Percentiles rank a stretch among this genome's conserved stretches.
Conservation (phyloP, 1,140 invertebrate species). For the Fopius arisanus region DNA sequence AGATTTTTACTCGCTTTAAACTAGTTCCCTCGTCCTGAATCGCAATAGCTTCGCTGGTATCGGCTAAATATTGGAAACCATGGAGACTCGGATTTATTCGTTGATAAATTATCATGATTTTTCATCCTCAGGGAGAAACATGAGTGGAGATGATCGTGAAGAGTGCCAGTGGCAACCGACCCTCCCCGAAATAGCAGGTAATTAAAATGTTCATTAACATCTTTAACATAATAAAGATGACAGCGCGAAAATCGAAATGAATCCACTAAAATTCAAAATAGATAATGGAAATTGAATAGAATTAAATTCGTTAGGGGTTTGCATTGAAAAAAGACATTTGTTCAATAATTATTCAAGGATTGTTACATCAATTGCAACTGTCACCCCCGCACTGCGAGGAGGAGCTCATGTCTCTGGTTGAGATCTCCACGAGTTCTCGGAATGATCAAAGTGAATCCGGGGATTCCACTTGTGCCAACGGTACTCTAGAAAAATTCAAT, state of each 20-base stretch:
- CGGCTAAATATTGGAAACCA: background rate
- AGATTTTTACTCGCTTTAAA: background rate
- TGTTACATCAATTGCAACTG: constrained; percentile 1
- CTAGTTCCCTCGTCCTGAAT: too few relatives aligned
- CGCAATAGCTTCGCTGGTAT: too few relatives aligned
- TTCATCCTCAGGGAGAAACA: background rate
- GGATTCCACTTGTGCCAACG: background rate
- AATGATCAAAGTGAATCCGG: background rate
- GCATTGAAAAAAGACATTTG: background rate
- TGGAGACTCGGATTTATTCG: background rate
- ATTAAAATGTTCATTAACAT: background rate
- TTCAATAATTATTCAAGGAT: background rate
- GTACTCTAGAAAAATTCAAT: background rate
- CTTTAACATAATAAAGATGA: too few relatives aligned
- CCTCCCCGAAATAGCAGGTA: constrained; percentile 25
- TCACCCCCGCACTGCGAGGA: background rate
- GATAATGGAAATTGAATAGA: too few relatives aligned
- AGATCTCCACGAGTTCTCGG: background rate
- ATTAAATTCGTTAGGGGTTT: too few relatives aligned
- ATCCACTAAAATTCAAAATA: too few relatives aligned
- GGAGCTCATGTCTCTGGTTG: background rate
- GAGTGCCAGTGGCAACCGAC: constrained; percentile 27
- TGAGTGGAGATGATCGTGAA: background rate
- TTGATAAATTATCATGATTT: background rate
- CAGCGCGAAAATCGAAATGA: too few relatives aligned